Percentiles rank a stretch among this genome's conserved stretches.
Evolutionary conservation across 2,113 vertebrate genomes (phyloP).

Genomic region (Urocynchramus pylzowi): DNA sequence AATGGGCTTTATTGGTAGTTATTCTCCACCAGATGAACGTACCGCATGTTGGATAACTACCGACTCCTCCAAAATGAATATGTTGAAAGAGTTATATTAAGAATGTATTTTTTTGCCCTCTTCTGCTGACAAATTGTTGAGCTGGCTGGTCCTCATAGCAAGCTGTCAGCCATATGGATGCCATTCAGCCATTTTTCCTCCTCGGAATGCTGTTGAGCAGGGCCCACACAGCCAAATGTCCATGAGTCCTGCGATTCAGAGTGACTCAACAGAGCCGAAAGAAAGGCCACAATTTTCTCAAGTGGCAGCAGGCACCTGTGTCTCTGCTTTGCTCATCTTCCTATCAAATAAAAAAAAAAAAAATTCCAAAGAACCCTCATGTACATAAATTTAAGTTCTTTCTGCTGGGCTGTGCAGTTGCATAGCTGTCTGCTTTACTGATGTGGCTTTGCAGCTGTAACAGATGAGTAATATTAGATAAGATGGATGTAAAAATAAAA

Average conservation of each 20-base stretch:
- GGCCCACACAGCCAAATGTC: slow-evolving; percentile 70
- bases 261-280: slow-evolving; percentile 20
- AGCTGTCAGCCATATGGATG: slow-evolving; percentile 71
- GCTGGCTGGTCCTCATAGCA: slow-evolving; percentile 47
- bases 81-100: slow-evolving; percentile 17
- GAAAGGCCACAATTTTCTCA: slow-evolving; percentile 4
- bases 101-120: slow-evolving; percentile 9
- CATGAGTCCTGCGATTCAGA: slow-evolving; percentile 31
- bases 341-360: neutral
- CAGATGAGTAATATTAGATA: neutral
- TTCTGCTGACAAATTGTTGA: slow-evolving; percentile 56
- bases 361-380: neutral
- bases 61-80: neutral
- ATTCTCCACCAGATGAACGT: neutral
- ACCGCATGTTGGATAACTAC: neutral
- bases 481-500: neutral
- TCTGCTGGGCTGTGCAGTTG: neutral
- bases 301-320: neutral
- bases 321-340: slow-evolving; percentile 1
- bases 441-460: neutral
- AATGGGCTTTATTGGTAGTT: neutral
- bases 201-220: slow-evolving; percentile 18
- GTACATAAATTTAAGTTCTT: neutral
- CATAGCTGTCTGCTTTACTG: neutral
- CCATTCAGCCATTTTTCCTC: slow-evolving; percentile 63